Conservation (phyloP, 2,797 vertebrate genomes). For the Sebastiscus albofasciatus region DNA sequence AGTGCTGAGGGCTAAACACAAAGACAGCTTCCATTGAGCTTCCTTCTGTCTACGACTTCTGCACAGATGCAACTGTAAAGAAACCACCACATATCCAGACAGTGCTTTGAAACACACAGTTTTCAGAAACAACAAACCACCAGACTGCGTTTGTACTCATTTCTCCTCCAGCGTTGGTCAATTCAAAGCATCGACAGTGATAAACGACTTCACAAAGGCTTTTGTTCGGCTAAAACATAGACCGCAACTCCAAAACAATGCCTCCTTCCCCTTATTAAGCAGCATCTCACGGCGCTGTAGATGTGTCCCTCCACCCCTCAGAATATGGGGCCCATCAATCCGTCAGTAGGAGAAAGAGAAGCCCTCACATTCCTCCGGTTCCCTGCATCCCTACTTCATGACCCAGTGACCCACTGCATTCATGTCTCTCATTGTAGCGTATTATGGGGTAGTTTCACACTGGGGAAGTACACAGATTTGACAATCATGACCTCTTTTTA, state of each 20-base stretch:
- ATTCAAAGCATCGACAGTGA: constrained; percentile 55
- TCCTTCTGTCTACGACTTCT: no score
- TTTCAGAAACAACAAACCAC: constrained; percentile 51
- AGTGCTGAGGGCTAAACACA: background rate
- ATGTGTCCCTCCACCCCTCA: constrained; percentile 47
- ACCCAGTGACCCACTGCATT: constrained; percentile 71
- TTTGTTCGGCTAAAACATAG: constrained; percentile 70
- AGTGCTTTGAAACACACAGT: background rate
- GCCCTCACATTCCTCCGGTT: constrained; percentile 62
- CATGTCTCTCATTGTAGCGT: constrained; percentile 53
- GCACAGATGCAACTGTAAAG: constrained; percentile 22
- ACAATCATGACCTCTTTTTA: constrained; percentile 51
- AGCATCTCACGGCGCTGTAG: constrained; percentile 45
- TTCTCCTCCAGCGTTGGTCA: constrained; percentile 33
- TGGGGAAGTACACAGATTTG: constrained; percentile 35
- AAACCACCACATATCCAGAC: constrained; percentile 2
- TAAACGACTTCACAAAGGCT: constrained; percentile 62
- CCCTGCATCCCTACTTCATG: constrained; percentile 53
- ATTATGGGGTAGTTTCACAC: constrained; percentile 66
- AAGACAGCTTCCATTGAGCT: background rate
- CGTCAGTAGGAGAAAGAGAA: constrained; percentile 64
- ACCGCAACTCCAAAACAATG: background rate
- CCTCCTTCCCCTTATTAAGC: constrained; percentile 65
- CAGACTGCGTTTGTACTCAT: constrained; percentile 30
- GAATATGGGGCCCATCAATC: constrained; percentile 76